Percentiles rank a stretch among this genome's conserved stretches.
Evolutionary conservation across 64 coral and sea anemone species (phyloP).

Genomic region (Actinia tenebrosa): DNA sequence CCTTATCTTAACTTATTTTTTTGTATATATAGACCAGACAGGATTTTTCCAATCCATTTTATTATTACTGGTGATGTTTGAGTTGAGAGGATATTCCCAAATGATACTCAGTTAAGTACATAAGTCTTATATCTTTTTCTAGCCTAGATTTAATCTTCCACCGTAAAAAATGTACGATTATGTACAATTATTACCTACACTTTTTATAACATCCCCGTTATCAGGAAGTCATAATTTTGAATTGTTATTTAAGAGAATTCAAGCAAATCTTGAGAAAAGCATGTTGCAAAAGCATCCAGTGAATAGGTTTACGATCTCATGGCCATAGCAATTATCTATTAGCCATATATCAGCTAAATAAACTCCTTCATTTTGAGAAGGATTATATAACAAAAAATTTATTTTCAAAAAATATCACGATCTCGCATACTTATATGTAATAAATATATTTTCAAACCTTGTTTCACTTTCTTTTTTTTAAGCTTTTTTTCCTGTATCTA

Average conservation of each 20-base stretch:
- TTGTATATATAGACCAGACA: not conserved
- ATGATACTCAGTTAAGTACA: not conserved
- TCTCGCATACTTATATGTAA: not conserved
- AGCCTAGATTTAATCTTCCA: not conserved
- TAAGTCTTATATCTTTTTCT: not conserved
- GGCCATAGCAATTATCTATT: not conserved
- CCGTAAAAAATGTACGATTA: not conserved
- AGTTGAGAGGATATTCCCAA: not conserved
- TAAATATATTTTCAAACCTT: not conserved
- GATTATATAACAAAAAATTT: not conserved
- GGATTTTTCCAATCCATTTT: not conserved
- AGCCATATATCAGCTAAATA: not conserved
- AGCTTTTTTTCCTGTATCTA: not conserved
- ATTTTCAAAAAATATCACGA: not conserved
- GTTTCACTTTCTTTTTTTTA: slow-evolving; percentile 8
- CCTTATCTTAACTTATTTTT: not conserved
- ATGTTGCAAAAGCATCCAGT: not conserved
- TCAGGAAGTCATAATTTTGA: not conserved
- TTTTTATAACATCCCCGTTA: too few species aligned
- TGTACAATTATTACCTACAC: not conserved
- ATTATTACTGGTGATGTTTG: not conserved
- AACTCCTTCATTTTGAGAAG: not conserved
- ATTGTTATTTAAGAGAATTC: not conserved
- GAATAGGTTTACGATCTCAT: not conserved
- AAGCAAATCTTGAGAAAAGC: too few species aligned